Conservation (phyloP, 2,888 invertebrate genomes). For the Mythimna albipuncta region DNA sequence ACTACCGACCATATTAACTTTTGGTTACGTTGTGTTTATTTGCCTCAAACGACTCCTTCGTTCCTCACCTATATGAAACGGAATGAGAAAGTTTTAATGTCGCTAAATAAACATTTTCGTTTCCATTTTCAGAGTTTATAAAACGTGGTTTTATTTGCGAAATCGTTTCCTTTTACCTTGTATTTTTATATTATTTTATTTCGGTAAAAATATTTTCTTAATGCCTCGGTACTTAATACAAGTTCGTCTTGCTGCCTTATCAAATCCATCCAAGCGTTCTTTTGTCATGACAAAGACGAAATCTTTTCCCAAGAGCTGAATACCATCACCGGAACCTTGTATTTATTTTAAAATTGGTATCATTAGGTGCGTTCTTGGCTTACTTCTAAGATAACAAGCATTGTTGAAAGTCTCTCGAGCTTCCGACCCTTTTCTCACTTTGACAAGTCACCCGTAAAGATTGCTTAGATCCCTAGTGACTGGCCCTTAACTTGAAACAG, state of each 20-base stretch:
- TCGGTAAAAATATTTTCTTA: constrained; percentile 39
- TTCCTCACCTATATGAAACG: constrained; percentile 51
- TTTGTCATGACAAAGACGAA: constrained; percentile 59
- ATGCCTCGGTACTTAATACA: constrained; percentile 21
- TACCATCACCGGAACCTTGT: constrained; percentile 68
- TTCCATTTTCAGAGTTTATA: constrained; percentile 45
- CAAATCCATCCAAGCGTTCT: constrained; percentile 54
- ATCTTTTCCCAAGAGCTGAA: constrained; percentile 62
- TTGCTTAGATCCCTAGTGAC: constrained; percentile 89
- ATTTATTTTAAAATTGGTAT: constrained; percentile 87
- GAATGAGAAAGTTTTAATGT: constrained; percentile 59
- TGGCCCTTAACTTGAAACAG: constrained; percentile 89
- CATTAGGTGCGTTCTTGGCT: constrained; percentile 87
- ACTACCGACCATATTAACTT: constrained; percentile 80
- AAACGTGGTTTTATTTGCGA: constrained; percentile 45
- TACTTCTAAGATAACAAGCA: constrained; percentile 90
- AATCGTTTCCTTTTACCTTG: constrained; percentile 29
- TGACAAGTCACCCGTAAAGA: constrained; percentile 90
- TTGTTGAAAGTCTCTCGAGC: constrained; percentile 90
- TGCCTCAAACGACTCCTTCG: constrained; percentile 62
- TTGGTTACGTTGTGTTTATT: constrained; percentile 73
- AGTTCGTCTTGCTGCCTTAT: constrained; percentile 46
- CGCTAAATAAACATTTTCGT: constrained; percentile 57
- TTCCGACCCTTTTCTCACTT: constrained; percentile 89
- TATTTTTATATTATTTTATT: constrained; percentile 46